These are phyloP conservation scores for Samia ricini DNA, from an alignment of 1,140 invertebrate genomes.

Conservation along the genomic window DNA sequence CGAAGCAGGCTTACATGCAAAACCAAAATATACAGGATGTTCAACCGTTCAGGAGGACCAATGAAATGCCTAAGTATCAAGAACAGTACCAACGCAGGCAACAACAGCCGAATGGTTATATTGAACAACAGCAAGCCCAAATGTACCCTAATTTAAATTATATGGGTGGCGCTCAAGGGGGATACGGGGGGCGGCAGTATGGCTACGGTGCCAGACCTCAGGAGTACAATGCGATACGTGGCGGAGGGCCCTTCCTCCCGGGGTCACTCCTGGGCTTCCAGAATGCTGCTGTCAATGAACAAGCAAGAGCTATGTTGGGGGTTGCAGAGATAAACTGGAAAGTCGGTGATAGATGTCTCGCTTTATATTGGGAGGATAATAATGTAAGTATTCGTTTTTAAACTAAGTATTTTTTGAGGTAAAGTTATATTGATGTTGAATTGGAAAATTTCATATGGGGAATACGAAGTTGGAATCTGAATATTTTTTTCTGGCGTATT, in stretches of 20 bases:
- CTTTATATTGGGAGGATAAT: slow-evolving; percentile 95
- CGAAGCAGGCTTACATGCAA: slow-evolving; percentile 42
- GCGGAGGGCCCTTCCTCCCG: slow-evolving; percentile 74
- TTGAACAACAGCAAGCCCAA: slow-evolving; percentile 47
- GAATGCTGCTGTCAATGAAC: slow-evolving; percentile 79
- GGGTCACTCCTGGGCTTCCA: slow-evolving; percentile 80
- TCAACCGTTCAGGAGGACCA: slow-evolving; percentile 42
- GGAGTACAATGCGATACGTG: slow-evolving; percentile 41
- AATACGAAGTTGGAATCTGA: no score
- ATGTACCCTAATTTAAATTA: slow-evolving; percentile 54
- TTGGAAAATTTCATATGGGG: no score
- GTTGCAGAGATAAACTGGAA: slow-evolving; percentile 81
- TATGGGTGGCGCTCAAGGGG: slow-evolving; percentile 38
- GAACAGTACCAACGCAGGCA: slow-evolving; percentile 36
- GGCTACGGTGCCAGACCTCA: slow-evolving; percentile 54
- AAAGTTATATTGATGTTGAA: no score
- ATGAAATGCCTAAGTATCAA: slow-evolving; percentile 41
- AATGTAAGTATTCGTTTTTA: slow-evolving; percentile 78
- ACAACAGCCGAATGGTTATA: slow-evolving; percentile 60
- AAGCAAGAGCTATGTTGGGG: slow-evolving; percentile 77
- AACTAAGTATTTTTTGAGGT: not conserved
- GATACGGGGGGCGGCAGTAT: slow-evolving; percentile 48
- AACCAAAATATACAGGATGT: slow-evolving; percentile 49
- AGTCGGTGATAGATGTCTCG: slow-evolving; percentile 89
- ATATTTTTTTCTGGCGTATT: no score